Evolutionary conservation across 1,140 invertebrate genomes (phyloP), one percentile per base, ranked within the genome.

Genomic region (Pseudomyrmex flavicornis): DNA sequence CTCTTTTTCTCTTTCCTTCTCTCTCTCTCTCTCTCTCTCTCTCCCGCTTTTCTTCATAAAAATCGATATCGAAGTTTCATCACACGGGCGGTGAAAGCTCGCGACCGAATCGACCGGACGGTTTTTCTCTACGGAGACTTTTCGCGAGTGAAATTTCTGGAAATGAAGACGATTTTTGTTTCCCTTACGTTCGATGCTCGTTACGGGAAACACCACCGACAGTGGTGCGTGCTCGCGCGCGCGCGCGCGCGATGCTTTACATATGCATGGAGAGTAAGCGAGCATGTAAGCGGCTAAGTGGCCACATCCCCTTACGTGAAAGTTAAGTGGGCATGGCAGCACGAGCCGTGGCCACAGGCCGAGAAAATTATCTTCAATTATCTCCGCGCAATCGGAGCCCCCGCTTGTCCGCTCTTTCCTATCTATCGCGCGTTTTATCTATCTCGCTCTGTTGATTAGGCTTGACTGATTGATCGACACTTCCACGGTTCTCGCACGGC

Each of bases 361-460:
- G 89, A 92, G 90, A 84, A 93, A 93, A 92, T 93, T 91, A 92
- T 92, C 90, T 91, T 86, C 85, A 91, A 92, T 92, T 93, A 93
- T 93, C 90, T 85, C 87, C 35, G 75, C 77, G 86, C 83, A 84
- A 90, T 90, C 89, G 82, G 46, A 65, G 82, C 74, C 61, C 48
- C 50, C 35, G 15, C 0, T 61, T n/a, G n/a, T 9, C 50, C 46
- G 52, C 26, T 76, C 70, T 0, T 44, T 61, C 35, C 59, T 73
- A 15, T 50, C 48, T 50, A 12, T 69, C 54, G 44, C 46, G 50
- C n/a, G 50, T 22, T 68, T 72, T 20, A 44, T 50, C 63, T 70
- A 61, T 48, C 58, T 62, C 72, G 58, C 62, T 74, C 50, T 70
- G 56, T 72, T 66, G 76, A 80, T 59, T 72, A 80, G 76, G 35